These are phyloP conservation scores for Panagrolaimus sp. DNA, from an alignment of 1,140 invertebrate genomes.

Conservation along the genomic window DNA sequence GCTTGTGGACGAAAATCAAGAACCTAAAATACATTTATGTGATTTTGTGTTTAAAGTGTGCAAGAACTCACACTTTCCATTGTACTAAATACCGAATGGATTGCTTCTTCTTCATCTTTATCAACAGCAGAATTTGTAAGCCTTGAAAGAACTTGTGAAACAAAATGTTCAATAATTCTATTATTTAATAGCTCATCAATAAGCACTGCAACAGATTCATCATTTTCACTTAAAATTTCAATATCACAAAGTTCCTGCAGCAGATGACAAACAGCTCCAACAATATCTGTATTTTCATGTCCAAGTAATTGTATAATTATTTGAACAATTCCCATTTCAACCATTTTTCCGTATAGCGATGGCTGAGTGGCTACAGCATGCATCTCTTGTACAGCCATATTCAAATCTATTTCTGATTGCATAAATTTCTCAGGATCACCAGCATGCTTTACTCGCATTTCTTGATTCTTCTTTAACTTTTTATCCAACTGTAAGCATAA, in stretches of 20 bases:
- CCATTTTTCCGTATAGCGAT: conserved; percentile 82
- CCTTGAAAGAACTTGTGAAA: conserved; percentile 86
- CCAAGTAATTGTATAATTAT: conserved; percentile 83
- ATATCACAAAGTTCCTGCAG: conserved; percentile 90
- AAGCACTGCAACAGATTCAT: conserved; percentile 61
- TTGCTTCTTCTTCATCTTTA: conserved; percentile 89
- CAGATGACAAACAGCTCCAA: conserved; percentile 69
- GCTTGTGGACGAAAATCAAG: conserved; percentile 77
- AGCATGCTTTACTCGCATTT: conserved; percentile 96
- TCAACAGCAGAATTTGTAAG: conserved; percentile 86
- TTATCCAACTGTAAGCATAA: conserved; percentile 73
- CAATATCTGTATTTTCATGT: conserved; percentile 89
- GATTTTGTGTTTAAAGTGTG: not conserved
- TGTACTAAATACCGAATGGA: conserved; percentile 78
- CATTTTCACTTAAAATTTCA: conserved; percentile 80
- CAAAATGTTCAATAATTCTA: conserved; percentile 75
- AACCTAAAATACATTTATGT: conserved; percentile 56
- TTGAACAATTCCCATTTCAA: conserved; percentile 79
- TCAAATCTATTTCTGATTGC: conserved; percentile 93
- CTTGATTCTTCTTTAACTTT: conserved; percentile 83
- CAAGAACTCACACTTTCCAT: conserved; percentile 46
- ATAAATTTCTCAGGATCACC: conserved; percentile 94
- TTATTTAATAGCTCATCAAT: conserved; percentile 69
- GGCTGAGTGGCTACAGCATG: conserved; percentile 88
- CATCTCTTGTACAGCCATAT: conserved; percentile 77